These are phyloP conservation scores for Psittacus erithacus DNA, from an alignment of 2,113 vertebrate genomes.

Conservation along the genomic window DNA sequence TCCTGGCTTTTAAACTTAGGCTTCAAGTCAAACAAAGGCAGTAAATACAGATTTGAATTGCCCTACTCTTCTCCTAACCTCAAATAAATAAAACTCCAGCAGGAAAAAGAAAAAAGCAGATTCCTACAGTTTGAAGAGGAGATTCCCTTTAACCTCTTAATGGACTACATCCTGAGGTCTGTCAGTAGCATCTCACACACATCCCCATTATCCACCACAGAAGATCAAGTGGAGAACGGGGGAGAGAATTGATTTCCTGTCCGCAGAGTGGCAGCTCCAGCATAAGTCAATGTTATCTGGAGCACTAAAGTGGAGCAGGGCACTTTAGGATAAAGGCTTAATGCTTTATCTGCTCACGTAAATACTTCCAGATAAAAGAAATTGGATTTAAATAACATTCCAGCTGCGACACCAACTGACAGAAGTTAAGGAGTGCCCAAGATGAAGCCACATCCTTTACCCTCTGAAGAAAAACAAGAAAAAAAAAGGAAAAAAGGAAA, in stretches of 20 bases:
- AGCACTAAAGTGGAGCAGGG: background rate
- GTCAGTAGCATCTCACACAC: conserved; percentile 59
- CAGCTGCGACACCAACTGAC: conserved; percentile 13
- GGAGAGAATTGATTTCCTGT: conserved; percentile 19
- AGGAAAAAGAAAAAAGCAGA: background rate
- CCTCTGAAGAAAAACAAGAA: background rate
- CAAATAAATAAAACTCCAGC: background rate
- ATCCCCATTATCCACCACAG: background rate
- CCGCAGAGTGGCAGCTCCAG: background rate
- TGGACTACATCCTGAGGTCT: conserved; percentile 36
- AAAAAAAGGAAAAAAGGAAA: background rate
- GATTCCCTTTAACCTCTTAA: conserved; percentile 46
- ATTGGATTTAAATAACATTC: conserved; percentile 30
- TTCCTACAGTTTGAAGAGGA: background rate
- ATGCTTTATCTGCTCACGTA: conserved; percentile 29
- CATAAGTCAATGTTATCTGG: conserved; percentile 28
- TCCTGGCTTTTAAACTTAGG: background rate
- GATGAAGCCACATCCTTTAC: background rate
- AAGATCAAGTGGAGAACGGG: background rate
- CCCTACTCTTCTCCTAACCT: background rate
- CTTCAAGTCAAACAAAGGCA: background rate
- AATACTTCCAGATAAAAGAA: conserved; percentile 47
- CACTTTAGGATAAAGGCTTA: conserved; percentile 23
- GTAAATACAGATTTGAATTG: background rate
- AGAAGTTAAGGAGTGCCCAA: conserved; percentile 7